Conservation (phyloP, 2,113 vertebrate species). For the Boulengeromyrus knoepffleri region DNA sequence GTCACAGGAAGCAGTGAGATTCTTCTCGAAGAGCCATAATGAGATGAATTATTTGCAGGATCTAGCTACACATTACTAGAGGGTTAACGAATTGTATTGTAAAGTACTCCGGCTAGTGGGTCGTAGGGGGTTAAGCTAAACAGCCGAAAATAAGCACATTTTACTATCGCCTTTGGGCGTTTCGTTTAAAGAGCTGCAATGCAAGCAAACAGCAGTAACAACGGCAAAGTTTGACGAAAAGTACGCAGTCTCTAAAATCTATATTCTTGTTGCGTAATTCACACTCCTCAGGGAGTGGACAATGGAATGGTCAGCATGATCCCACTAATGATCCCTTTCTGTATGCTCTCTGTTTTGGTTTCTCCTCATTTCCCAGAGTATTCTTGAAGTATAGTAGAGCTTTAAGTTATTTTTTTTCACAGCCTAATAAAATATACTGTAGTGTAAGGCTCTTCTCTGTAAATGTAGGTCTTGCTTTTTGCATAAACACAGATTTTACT, state of each 20-base stretch:
- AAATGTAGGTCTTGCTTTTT: neutral
- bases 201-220: neutral
- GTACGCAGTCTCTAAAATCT: neutral
- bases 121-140: neutral
- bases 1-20: neutral
- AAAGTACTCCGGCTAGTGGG: neutral
- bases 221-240: neutral
- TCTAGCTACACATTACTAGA: neutral
- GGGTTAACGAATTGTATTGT: neutral
- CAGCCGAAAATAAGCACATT: constrained; percentile 3
- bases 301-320: neutral
- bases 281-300: neutral
- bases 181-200: neutral
- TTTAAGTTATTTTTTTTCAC: neutral
- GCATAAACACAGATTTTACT: neutral
- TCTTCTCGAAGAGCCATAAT: neutral
- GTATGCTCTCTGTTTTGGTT: neutral
- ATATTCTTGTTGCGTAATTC: neutral
- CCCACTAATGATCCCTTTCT: neutral
- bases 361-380: neutral
- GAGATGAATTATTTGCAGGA: neutral
- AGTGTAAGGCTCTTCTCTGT: neutral
- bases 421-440: neutral
- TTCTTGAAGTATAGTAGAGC: neutral
- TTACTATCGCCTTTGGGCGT: neutral